Evolutionary conservation across 2,113 vertebrate species (phyloP).

Genomic region (Ahaetulla prasina): DNA sequence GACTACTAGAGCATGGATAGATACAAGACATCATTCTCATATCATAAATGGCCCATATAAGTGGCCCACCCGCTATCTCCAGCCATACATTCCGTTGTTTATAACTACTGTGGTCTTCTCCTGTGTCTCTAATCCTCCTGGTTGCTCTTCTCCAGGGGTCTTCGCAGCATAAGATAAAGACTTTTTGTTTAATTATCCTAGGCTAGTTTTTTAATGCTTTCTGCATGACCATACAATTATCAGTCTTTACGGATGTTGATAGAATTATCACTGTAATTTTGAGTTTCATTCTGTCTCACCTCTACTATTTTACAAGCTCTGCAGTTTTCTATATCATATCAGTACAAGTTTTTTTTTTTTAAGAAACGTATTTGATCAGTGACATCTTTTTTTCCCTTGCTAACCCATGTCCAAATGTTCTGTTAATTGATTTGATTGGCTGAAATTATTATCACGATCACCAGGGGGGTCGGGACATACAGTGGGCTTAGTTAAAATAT

Average conservation of each 20-base stretch:
- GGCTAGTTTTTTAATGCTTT: too few species aligned
- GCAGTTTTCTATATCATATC: not conserved
- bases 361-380: not conserved
- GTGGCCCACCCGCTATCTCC: not conserved
- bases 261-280: not conserved
- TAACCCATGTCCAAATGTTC: not conserved
- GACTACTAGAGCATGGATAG: not conserved
- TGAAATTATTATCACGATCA: not conserved
- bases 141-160: not conserved
- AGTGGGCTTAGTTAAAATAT: not conserved
- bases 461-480: not conserved
- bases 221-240: not conserved
- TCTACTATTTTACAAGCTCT: not conserved
- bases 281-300: not conserved
- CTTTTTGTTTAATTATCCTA: too few species aligned
- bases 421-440: not conserved
- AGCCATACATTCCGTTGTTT: not conserved
- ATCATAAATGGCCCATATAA: not conserved
- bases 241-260: not conserved
- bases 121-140: not conserved
- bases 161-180: not conserved
- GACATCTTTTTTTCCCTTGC: not conserved
- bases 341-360: not conserved
- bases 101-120: not conserved
- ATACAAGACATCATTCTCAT: not conserved